phyloP scores from a whole-genome alignment of 2,888 invertebrate genomes.

The Callyntrura guangdongensis region DNA sequence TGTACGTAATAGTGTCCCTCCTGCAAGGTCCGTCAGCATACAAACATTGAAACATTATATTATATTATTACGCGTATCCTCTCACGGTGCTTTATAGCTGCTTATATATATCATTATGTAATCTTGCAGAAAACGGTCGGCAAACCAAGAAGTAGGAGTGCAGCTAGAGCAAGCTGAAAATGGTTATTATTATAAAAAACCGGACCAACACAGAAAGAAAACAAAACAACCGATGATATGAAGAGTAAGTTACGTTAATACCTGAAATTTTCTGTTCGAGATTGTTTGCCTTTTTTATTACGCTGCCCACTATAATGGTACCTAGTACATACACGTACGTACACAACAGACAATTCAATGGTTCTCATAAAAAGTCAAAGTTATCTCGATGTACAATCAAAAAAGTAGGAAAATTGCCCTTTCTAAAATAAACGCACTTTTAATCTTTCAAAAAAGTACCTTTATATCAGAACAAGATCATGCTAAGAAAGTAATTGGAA shows the following conservation, averaged over 20 bases:
- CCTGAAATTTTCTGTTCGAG: constrained; percentile 1
- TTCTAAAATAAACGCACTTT: background rate
- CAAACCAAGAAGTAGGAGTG: too few relatives aligned
- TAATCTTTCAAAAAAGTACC: background rate
- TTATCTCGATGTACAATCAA: constrained; percentile 41
- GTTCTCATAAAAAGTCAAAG: constrained; percentile 29
- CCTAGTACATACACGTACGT: too few relatives aligned
- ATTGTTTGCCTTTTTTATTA: background rate
- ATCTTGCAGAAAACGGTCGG: constrained; percentile 6
- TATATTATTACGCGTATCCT: too few relatives aligned
- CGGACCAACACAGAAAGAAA: constrained; percentile 54
- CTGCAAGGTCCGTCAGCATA: background rate
- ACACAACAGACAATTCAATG: too few relatives aligned
- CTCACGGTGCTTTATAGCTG: too few relatives aligned
- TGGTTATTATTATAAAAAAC: constrained; percentile 40
- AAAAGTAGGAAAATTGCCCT: constrained; percentile 29
- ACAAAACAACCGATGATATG: background rate
- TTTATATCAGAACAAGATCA: background rate
- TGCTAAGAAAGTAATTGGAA: background rate
- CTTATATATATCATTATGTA: background rate
- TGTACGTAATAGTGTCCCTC: constrained; percentile 23
- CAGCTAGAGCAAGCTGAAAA: constrained; percentile 10
- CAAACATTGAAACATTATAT: background rate
- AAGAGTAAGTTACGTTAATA: constrained; percentile 44
- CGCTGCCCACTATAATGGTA: constrained; percentile 14